Percentiles rank a stretch among this genome's conserved stretches.
Conservation (phyloP, 2,113 vertebrate species). For the Aleadryas rufinucha region DNA sequence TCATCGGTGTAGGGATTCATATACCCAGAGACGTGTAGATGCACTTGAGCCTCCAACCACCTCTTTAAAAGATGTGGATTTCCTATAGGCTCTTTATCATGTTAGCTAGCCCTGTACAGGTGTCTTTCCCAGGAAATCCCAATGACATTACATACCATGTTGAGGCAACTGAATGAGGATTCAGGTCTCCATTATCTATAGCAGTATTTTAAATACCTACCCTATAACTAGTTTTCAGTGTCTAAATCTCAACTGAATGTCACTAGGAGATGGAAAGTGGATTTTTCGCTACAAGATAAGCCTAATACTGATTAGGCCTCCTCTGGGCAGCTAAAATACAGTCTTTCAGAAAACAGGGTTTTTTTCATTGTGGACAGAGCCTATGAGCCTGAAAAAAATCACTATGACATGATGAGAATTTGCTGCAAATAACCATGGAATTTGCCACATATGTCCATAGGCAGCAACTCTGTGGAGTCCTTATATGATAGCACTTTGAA, state of each 20-base stretch:
- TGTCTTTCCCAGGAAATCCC: neutral
- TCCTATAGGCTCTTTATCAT: neutral
- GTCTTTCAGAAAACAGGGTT: fast-evolving
- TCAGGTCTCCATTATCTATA: neutral
- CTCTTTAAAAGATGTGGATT: neutral
- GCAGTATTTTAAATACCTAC: neutral
- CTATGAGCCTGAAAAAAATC: neutral
- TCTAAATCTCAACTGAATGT: neutral
- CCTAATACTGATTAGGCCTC: neutral
- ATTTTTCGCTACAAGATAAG: neutral
- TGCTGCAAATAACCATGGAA: neutral
- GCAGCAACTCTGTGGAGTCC: neutral
- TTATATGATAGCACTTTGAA: neutral
- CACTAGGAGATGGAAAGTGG: neutral
- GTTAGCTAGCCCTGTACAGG: neutral
- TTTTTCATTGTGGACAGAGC: neutral
- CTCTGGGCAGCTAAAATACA: neutral
- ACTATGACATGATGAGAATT: neutral
- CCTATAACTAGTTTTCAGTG: neutral
- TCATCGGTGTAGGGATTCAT: neutral
- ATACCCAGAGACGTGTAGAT: neutral
- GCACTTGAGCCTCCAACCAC: neutral
- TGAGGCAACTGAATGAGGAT: neutral
- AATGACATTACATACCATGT: neutral
- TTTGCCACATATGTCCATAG: neutral